These are phyloP conservation scores for Anoura caudifer DNA, from an alignment of 2,113 vertebrate species.

Conservation along the genomic window DNA sequence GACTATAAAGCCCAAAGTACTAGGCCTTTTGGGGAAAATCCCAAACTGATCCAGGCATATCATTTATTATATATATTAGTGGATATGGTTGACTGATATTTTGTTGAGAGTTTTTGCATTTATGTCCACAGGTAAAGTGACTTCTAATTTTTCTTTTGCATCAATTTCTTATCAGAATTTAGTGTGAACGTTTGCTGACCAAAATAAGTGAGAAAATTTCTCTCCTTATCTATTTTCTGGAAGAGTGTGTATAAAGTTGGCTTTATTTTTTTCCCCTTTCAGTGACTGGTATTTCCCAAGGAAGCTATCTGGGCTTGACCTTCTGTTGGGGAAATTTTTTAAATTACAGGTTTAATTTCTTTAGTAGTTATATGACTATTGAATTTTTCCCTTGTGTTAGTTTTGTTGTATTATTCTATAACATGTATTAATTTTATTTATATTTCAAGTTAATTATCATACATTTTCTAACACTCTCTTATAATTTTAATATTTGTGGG, in stretches of 20 bases:
- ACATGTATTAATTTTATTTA: background rate
- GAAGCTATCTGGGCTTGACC: background rate
- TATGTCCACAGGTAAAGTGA: background rate
- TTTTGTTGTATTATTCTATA: background rate
- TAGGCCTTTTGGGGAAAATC: background rate
- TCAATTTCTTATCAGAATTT: background rate
- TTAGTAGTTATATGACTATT: background rate
- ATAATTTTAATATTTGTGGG: background rate
- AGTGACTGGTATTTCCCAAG: background rate
- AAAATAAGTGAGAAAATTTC: background rate
- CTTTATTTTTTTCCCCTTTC: background rate
- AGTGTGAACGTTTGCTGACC: background rate
- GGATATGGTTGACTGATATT: background rate
- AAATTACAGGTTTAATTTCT: background rate
- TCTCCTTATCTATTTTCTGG: background rate
- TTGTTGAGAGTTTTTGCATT: background rate
- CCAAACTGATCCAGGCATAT: background rate
- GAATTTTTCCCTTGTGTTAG: background rate
- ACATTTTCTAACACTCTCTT: background rate
- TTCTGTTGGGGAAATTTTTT: background rate
- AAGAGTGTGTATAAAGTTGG: background rate
- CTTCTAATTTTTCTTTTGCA: background rate
- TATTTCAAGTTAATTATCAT: background rate
- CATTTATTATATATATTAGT: background rate
- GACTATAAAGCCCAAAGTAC: background rate